phyloP scores from a whole-genome alignment of 1,140 invertebrate genomes.

The Drosophila tristis region DNA sequence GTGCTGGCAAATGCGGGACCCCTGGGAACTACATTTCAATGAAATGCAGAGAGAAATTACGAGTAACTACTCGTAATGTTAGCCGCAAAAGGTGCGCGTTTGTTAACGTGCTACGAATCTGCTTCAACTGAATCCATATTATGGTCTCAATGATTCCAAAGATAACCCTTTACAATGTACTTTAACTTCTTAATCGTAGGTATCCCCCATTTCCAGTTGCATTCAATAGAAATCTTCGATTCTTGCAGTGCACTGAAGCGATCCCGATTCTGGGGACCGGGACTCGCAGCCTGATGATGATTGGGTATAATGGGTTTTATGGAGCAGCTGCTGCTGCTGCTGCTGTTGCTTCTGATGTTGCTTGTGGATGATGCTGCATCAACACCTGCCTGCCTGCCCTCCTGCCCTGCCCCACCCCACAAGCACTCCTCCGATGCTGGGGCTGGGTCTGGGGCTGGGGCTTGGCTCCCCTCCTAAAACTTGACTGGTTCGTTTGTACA shows the following conservation, averaged over 20 bases:
- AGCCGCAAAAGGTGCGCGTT: too few species aligned
- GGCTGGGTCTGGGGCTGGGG: too few species aligned
- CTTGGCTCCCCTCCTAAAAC: constrained; percentile 7
- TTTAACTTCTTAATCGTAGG: too few species aligned
- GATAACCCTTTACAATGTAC: too few species aligned
- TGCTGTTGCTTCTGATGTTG: constrained; percentile 45
- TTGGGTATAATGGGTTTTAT: constrained; percentile 83
- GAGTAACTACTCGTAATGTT: too few species aligned
- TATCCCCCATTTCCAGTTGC: too few species aligned
- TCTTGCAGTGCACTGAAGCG: constrained; percentile 29
- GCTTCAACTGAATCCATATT: too few species aligned
- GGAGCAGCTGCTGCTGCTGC: constrained; percentile 73
- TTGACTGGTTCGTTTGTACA: constrained; percentile 57
- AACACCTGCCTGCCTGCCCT: constrained; percentile 10
- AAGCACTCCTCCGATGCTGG: background rate
- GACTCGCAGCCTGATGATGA: constrained; percentile 73
- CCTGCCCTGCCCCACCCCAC: constrained; percentile 4
- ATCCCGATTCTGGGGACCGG: constrained; percentile 56
- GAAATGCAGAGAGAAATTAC: too few species aligned
- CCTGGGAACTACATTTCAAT: too few species aligned
- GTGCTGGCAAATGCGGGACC: too few species aligned
- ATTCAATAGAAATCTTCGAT: background rate
- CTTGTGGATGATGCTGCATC: constrained; percentile 36
- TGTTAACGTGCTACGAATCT: too few species aligned
- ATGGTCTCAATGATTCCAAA: background rate